Conservation (phyloP, 2,797 vertebrate genomes). For the Sebastes minor region DNA sequence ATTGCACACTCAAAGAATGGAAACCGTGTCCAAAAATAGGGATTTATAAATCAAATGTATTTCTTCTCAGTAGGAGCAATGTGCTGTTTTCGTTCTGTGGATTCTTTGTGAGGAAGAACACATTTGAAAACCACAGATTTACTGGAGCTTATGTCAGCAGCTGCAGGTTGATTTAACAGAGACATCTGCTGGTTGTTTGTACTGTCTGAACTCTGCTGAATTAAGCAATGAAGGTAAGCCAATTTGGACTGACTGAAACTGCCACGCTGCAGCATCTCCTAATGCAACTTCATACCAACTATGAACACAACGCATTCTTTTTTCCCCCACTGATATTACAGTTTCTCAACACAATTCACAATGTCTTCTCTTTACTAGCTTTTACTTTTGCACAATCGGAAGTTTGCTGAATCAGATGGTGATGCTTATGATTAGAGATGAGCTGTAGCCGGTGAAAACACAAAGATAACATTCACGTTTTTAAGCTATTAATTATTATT, state of each 20-base stretch:
- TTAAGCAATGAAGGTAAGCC: slow-evolving; percentile 14
- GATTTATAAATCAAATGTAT: not conserved
- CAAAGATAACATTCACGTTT: not conserved
- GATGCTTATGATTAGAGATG: not conserved
- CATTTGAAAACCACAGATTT: not conserved
- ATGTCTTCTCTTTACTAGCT: not conserved
- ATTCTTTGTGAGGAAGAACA: not conserved
- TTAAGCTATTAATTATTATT: not conserved
- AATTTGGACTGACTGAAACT: slow-evolving; percentile 13
- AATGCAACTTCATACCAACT: not conserved
- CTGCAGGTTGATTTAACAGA: slow-evolving; percentile 44
- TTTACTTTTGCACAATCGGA: slow-evolving; percentile 25
- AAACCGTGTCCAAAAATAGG: not conserved
- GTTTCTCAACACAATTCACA: not conserved
- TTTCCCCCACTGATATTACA: not conserved
- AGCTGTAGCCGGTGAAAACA: not conserved
- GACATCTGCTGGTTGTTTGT: slow-evolving; percentile 65
- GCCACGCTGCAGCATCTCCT: not conserved
- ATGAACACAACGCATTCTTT: not conserved
- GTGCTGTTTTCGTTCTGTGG: not conserved
- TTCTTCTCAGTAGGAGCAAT: not conserved
- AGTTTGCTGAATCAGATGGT: not conserved
- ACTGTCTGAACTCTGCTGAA: slow-evolving; percentile 8
- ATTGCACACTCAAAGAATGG: not conserved
- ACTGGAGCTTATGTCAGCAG: not conserved